Conservation (phyloP, 2,888 invertebrate species). For the Oxycera nigricornis region DNA sequence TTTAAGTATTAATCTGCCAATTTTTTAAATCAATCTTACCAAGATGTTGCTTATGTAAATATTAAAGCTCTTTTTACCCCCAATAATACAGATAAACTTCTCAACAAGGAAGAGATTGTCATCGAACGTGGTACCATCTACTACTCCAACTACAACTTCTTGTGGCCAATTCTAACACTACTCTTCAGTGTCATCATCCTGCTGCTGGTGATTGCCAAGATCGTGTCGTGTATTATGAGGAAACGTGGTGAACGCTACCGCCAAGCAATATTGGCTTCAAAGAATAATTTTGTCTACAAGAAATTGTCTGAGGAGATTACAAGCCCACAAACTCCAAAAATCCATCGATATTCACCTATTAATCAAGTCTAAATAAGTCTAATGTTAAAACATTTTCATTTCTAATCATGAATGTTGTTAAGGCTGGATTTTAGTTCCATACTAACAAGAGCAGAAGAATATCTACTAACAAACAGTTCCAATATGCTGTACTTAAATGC, state of each 20-base stretch:
- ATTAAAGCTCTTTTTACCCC: slow-evolving; percentile 10
- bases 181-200: slow-evolving; percentile 66
- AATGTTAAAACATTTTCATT: slow-evolving; percentile 12
- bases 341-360: slow-evolving; percentile 70
- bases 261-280: slow-evolving; percentile 60
- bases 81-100: slow-evolving; percentile 50
- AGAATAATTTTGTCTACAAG: slow-evolving; percentile 72
- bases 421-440: slow-evolving; percentile 4
- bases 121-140: slow-evolving; percentile 60
- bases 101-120: slow-evolving; percentile 57
- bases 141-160: slow-evolving; percentile 64
- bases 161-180: slow-evolving; percentile 68
- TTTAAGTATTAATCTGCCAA: background rate
- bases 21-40: background rate
- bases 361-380: slow-evolving; percentile 61
- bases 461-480: slow-evolving; percentile 6
- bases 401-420: slow-evolving; percentile 16
- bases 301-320: slow-evolving; percentile 77
- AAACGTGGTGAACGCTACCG: slow-evolving; percentile 63
- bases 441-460: slow-evolving; percentile 14
- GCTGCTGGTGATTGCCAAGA: slow-evolving; percentile 65
- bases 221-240: slow-evolving; percentile 65
- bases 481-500: slow-evolving; percentile 19
- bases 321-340: slow-evolving; percentile 68
- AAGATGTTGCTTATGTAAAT: background rate